A percentile compares a stretch with the other conserved stretches of the same genome.
Conservation (phyloP, 2,888 invertebrate species). For the Eupeodes latifasciatus region DNA sequence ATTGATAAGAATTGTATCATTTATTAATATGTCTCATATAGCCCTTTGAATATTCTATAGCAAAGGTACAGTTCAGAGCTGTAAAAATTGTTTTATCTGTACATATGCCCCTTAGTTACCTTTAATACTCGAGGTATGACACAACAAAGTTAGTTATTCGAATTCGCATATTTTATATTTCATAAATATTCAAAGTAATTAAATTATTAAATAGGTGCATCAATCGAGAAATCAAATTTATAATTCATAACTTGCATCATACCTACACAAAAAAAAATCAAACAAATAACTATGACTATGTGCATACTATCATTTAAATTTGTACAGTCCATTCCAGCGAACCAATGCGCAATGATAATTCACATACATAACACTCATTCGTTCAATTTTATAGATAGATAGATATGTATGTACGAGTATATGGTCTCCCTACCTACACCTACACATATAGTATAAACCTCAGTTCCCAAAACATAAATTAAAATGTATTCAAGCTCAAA, state of each 20-base stretch:
- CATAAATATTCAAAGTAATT: not conserved
- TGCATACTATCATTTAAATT: not conserved
- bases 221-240: conserved; percentile 4
- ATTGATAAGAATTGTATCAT: too few species aligned
- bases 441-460: not conserved
- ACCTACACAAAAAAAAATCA: not conserved
- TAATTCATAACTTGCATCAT: not conserved
- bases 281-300: not conserved
- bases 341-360: not conserved
- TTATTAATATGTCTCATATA: too few species aligned
- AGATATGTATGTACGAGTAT: not conserved
- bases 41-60: too few species aligned
- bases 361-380: not conserved
- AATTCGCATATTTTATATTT: too few species aligned
- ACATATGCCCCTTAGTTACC: too few species aligned
- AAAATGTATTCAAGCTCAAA: not conserved
- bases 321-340: not conserved
- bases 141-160: too few species aligned
- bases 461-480: conserved; percentile 10
- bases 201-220: not conserved
- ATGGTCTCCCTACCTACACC: not conserved
- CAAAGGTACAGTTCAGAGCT: too few species aligned
- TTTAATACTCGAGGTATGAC: too few species aligned
- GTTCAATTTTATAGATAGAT: not conserved
- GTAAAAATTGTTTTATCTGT: too few species aligned